Base-by-base conservation (phyloP, 2,888 invertebrate species). In the Heliconius charithonia region DNA sequence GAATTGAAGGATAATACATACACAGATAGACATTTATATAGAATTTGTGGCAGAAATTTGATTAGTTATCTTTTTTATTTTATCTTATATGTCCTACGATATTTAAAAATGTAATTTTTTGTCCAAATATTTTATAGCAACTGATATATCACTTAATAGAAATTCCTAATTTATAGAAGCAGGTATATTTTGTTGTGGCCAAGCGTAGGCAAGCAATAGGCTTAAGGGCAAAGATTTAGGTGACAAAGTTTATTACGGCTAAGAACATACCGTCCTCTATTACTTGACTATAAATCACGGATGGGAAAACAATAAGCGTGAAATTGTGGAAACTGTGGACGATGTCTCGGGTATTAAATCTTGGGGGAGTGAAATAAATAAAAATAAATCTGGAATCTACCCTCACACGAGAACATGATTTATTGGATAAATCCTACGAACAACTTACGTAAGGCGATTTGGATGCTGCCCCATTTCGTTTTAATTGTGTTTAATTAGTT, bases 301-400 rank as follows among this genome's bases (percentile, higher is more conserved):
- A 95, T 94, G 94, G 94, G 94, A 94, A 95, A 95, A 95, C 95
- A 95, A 95, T 95, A 94, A 94, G 95, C 95, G 95, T 94, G 95
- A 95, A 95, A 95, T 95, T 94, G 95, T 95, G 95, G 94, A 95
- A 95, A 94, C 93, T 93, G 93, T 85, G 91, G 89, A 85, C 90
- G 93, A 91, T 92, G 91, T 93, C 91, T 93, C 89, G 91, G 91
- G 91, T 89, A 92, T 93, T 94, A 94, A 93, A 93, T 94, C 94
- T 94, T 93, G 87, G 93, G 94, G 94, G 93, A 91, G 93, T 90
- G 93, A 93, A 90, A 94, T 94, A 95, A 94, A 94, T 95, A 94
- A 94, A 94, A 94, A 94, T 94, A 94, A 94, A 94, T 94, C 93
- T 89, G 89, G 84, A 72, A 85, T 84, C 87, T 87, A 89, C 91